phyloP scores from a whole-genome alignment of 2,797 vertebrate species.

The Coregonus ussuriensis region DNA sequence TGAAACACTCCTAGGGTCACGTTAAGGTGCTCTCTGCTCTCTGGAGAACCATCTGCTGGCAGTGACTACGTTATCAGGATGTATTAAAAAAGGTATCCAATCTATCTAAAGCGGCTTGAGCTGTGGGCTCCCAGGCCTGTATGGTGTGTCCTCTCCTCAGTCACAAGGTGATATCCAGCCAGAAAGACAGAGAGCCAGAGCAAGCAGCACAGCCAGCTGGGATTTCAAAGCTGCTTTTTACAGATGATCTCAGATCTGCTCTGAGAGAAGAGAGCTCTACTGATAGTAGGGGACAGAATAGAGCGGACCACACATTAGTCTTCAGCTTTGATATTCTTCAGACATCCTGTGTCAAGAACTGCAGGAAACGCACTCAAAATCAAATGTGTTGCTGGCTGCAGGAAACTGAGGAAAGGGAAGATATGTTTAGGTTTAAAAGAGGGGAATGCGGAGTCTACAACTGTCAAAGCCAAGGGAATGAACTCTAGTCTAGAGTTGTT shows the following conservation, averaged over 20 bases:
- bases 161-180: background rate
- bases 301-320: background rate
- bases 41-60: constrained; percentile 26
- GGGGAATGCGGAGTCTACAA: background rate
- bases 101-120: constrained; percentile 1
- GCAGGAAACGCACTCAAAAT: background rate
- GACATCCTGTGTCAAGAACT: background rate
- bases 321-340: background rate
- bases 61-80: constrained; percentile 13
- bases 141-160: background rate
- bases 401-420: background rate
- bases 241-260: background rate
- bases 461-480: background rate
- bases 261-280: background rate
- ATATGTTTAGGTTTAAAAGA: background rate
- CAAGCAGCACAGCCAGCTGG: background rate
- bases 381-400: background rate
- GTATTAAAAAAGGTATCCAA: constrained; percentile 9
- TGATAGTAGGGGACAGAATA: background rate
- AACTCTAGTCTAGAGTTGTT: background rate
- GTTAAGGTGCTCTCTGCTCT: constrained; percentile 18
- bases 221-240: background rate
- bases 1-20: constrained; percentile 16
- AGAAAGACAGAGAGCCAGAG: background rate
- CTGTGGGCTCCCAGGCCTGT: background rate